Evolutionary conservation across 2,113 vertebrate species (phyloP), one percentile per base, ranked within the genome.

Genomic region (Oriolus oriolus): DNA sequence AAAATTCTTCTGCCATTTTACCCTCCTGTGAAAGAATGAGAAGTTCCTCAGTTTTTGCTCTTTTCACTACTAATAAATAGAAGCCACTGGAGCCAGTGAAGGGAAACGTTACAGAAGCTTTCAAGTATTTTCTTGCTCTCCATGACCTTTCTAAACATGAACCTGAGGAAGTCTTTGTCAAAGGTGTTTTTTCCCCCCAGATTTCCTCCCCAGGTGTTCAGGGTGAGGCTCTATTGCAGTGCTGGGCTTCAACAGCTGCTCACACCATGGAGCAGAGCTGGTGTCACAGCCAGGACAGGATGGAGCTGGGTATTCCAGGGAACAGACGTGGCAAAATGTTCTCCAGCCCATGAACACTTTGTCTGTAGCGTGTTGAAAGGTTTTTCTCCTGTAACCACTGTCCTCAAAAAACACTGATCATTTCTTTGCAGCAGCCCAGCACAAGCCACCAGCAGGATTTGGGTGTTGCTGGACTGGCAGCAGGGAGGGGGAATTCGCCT

Each of bases 61-160:
- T 66, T 74, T 77, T 53, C 65, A 35, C 54, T 68, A 19, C 39
- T 70, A 80, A 91, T 87, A 87, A 91, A 73, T 50, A 85, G 45
- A 69, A 69, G 30, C 7, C 4, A 45, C 4, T 14, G 2, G 42
- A 69, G 70, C n/a, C 75, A 61, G 53, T 4, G 16, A 63, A 44
- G 54, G 75, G 83, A 39, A 83, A 76, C 2, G 4, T 2, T 37
- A 18, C 33, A 66, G 35, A 28, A 42, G 6, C 22, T 47, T 61
- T 49, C 31, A 16, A 54, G 22, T 17, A 2, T 31, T 45, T 37
- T 20, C 27, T 42, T 59, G 22, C 19, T 54, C 17, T 69, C 44
- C 63, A 0, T 53, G 50, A 49, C 78, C 24, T 19, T 78, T 39
- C 30, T 41, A 22, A 68, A 33, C 30, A 13, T 4, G 21, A 9